Evolutionary conservation across 2,888 invertebrate species (phyloP).

Genomic region (Eugnorisma glareosa): DNA sequence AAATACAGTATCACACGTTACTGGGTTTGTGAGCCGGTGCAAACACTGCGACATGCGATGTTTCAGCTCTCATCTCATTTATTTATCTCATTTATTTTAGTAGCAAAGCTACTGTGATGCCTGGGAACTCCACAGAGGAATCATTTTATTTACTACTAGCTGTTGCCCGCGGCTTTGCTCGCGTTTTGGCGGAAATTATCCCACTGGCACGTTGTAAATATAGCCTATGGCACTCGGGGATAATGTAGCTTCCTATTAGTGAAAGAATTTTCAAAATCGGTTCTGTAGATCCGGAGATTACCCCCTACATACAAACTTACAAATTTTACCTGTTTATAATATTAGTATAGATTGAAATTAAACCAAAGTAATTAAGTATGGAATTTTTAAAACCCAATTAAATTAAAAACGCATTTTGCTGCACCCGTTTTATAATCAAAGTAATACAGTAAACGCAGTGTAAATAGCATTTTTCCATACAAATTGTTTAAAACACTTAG

Average conservation of each 20-base stretch:
- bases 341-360: too few relatives aligned
- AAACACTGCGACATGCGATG: background rate
- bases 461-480: constrained; percentile 29
- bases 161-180: background rate
- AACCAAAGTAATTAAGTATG: background rate
- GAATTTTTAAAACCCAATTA: constrained; percentile 7
- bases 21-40: background rate
- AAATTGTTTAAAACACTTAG: constrained; percentile 46
- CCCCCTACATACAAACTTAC: too few relatives aligned
- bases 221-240: too few relatives aligned
- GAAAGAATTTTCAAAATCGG: too few relatives aligned
- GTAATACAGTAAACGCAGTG: background rate
- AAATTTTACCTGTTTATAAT: too few relatives aligned
- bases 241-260: too few relatives aligned
- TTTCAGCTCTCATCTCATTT: too few relatives aligned
- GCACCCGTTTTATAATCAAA: constrained; percentile 21
- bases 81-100: background rate
- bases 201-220: too few relatives aligned
- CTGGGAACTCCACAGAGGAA: background rate
- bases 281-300: too few relatives aligned
- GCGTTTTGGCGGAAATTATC: too few relatives aligned
- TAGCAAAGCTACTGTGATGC: background rate
- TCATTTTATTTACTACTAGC: too few relatives aligned
- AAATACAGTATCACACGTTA: background rate
- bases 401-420: constrained; percentile 6